Evolutionary conservation across 2,797 vertebrate species (phyloP).

Genomic region (Onychomys arenicola): DNA sequence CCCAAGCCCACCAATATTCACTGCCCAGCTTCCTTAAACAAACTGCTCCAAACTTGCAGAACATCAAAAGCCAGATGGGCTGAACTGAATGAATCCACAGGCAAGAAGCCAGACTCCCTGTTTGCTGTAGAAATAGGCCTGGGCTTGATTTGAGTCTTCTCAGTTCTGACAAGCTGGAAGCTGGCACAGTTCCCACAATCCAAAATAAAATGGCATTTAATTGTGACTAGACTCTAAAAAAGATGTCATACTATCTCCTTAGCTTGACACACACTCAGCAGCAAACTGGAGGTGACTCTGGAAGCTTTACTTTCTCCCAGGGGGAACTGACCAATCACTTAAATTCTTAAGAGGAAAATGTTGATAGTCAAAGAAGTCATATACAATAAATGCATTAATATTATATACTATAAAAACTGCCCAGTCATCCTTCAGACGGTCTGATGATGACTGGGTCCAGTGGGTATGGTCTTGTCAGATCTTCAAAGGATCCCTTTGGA

Average conservation of each 20-base stretch:
- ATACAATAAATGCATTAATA: conserved; percentile 1
- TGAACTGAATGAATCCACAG: conserved; percentile 85
- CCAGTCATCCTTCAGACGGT: not conserved
- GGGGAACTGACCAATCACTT: conserved; percentile 18
- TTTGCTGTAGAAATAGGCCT: conserved; percentile 87
- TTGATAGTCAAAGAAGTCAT: not conserved
- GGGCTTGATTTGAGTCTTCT: conserved; percentile 87
- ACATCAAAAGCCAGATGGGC: conserved; percentile 89
- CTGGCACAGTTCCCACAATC: conserved; percentile 85
- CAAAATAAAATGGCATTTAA: conserved; percentile 88
- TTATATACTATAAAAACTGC: not conserved
- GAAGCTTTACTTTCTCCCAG: conserved; percentile 70
- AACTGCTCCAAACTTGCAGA: conserved; percentile 86
- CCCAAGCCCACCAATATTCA: conserved; percentile 77
- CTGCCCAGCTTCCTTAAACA: conserved; percentile 86
- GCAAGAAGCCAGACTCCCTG: conserved; percentile 85
- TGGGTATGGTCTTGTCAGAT: not conserved
- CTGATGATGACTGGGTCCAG: not conserved
- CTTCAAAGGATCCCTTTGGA: conserved; percentile 12
- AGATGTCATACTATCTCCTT: conserved; percentile 82
- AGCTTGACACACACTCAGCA: conserved; percentile 63
- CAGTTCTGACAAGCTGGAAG: conserved; percentile 86
- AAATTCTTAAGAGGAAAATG: conserved; percentile 14
- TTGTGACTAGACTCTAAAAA: conserved; percentile 84
- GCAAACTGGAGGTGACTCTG: conserved; percentile 5